Base-by-base conservation (phyloP, 1,140 invertebrate species). In the Euura saliciscinereae region DNA sequence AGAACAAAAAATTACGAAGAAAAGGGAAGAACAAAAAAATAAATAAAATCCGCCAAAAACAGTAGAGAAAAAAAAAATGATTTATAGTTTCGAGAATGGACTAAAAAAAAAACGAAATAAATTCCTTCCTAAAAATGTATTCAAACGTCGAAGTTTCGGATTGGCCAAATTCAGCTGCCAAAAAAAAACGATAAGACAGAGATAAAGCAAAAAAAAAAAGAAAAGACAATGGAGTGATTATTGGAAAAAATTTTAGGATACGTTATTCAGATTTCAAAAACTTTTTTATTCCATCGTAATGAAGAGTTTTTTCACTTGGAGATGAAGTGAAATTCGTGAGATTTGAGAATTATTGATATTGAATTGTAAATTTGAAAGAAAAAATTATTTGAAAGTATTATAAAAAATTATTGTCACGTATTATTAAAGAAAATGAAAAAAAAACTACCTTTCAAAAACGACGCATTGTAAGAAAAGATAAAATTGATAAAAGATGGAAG, bases 371-470 rank as follows among this genome's bases (percentile, higher is more conserved):
- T 28, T 28, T 28, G 28, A 1, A 28, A 28, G 28, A 28, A 28
- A 46, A 66, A 71, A 66, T n/a, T 71, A 65, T 3, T 3, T 66
- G 28, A 28, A 65, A 42, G 65, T 65, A 65, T 45, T 6, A 66
- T 8, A 28, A 28, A 28, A 28, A 28, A 70, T 66, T 51, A 71
- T 71, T 66, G 46, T 71, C 44, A 66, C 66, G 28, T n/a, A 71
- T 66, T 65, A 5, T 10, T 5, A 66, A 65, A 6, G 28, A 28
- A 28, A 28, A 28, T 28, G 28, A 28, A 28, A 28, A 28, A 28
- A 28, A 3, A 5, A 42, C 43, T 28, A 46, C 67, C 65, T 7
- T 6, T 46, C 11, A 68, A 72, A 59, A 45, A 67, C 43, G 45
- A 72, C 46, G 13, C n/a, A 68, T 67, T 68, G 43, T 43, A 46